Evolutionary conservation across 2,888 invertebrate genomes (phyloP).

Genomic region (Gnatocerus cornutus): DNA sequence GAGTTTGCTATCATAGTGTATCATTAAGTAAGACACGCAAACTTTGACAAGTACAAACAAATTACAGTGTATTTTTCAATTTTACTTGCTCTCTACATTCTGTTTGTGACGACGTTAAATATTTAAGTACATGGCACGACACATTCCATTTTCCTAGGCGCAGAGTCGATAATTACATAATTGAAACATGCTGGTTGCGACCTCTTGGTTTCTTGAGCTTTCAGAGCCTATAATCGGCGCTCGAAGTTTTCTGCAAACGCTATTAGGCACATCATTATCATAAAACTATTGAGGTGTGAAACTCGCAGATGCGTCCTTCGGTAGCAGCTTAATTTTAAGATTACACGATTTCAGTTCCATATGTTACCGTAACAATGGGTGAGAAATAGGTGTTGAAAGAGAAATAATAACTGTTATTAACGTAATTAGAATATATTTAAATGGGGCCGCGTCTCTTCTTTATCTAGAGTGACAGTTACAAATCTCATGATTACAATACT

Average conservation of each 20-base stretch:
- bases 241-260: background rate
- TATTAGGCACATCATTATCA: constrained; percentile 1
- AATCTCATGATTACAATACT: constrained; percentile 4
- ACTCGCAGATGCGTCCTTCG: background rate
- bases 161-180: constrained; percentile 33
- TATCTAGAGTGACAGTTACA: constrained; percentile 17
- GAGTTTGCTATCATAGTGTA: constrained; percentile 42
- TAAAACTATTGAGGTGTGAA: background rate
- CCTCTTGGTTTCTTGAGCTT: constrained; percentile 16
- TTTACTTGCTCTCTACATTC: constrained; percentile 44
- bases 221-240: background rate
- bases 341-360: background rate
- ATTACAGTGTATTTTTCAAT: constrained; percentile 45
- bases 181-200: constrained; percentile 20
- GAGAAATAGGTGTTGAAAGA: constrained; percentile 1
- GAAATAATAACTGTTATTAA: constrained; percentile 2
- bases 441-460: constrained; percentile 8
- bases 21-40: constrained; percentile 47
- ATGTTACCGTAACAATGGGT: constrained; percentile 1
- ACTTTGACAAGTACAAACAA: constrained; percentile 46
- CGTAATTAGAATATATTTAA: constrained; percentile 10
- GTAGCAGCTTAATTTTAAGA: background rate
- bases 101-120: constrained; percentile 44
- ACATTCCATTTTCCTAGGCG: constrained; percentile 37
- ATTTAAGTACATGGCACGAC: constrained; percentile 42